These are phyloP conservation scores for Himalopsyche phryganea DNA, from an alignment of 1,140 invertebrate species.

Conservation along the genomic window DNA sequence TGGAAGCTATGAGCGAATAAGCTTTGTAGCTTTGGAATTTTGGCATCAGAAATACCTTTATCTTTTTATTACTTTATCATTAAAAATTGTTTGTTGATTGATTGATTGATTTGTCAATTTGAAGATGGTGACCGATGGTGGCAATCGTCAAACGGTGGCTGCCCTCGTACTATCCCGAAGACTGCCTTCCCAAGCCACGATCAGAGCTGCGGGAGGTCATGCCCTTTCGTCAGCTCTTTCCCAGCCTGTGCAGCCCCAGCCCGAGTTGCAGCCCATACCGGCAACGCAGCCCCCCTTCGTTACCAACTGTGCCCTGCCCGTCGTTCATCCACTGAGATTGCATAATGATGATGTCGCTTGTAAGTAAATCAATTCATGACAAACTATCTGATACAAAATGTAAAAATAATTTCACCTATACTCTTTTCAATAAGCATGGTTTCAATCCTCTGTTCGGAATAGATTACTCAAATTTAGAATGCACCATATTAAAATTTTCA, in stretches of 20 bases:
- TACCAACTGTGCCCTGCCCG: no score
- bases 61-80: no score
- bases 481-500: no score
- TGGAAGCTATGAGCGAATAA: no score
- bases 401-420: no score
- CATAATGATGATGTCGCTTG: slow-evolving; percentile 48
- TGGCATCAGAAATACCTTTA: no score
- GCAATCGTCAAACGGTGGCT: slow-evolving; percentile 40
- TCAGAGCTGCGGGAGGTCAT: slow-evolving; percentile 38
- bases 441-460: no score
- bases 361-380: no score
- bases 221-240: slow-evolving; percentile 23
- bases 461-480: no score
- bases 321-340: slow-evolving; percentile 16
- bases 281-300: slow-evolving; percentile 10
- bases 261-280: slow-evolving; percentile 1
- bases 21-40: no score
- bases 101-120: slow-evolving; percentile 5
- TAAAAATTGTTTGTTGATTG: slow-evolving; percentile 34
- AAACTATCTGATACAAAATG: no score
- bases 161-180: slow-evolving; percentile 47
- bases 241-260: slow-evolving; percentile 1
- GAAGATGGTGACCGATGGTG: slow-evolving; percentile 42
- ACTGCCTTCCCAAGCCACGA: slow-evolving; percentile 41
- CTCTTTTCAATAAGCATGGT: no score